A percentile compares a stretch with the other conserved stretches of the same genome.
These are phyloP conservation scores for Polypedilum vanderplanki DNA, from an alignment of 1,140 invertebrate species.

Conservation along the genomic window DNA sequence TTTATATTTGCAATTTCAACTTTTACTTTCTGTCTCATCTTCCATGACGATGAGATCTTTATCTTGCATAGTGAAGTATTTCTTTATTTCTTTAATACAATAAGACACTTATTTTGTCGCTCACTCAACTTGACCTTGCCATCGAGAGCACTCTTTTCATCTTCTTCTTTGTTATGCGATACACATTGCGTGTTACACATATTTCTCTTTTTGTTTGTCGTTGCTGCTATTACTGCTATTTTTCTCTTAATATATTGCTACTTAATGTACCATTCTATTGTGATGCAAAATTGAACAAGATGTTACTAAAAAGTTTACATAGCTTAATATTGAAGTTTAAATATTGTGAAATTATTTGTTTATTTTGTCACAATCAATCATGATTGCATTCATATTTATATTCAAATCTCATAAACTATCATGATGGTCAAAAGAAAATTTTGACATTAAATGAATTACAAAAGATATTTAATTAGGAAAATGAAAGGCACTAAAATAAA, in stretches of 20 bases:
- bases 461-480: too few relatives aligned
- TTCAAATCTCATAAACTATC: too few relatives aligned
- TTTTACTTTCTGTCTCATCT: constrained; percentile 19
- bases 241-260: not conserved
- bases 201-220: not conserved
- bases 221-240: too few relatives aligned
- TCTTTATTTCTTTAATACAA: too few relatives aligned
- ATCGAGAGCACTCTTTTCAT: not conserved
- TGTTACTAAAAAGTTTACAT: not conserved
- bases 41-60: constrained; percentile 11
- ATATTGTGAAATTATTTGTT: too few relatives aligned
- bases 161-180: constrained; percentile 1
- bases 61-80: not conserved
- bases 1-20: constrained; percentile 18
- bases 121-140: constrained; percentile 23
- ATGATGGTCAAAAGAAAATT: too few relatives aligned
- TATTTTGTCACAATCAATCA: too few relatives aligned
- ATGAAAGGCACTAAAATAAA: not conserved
- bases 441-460: too few relatives aligned
- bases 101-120: not conserved
- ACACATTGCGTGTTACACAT: constrained; percentile 1
- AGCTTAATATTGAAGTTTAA: too few relatives aligned
- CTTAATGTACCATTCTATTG: not conserved
- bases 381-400: too few relatives aligned
- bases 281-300: constrained; percentile 1